Conservation (phyloP, 1,140 invertebrate species). For the Heliconius eleuchia region DNA sequence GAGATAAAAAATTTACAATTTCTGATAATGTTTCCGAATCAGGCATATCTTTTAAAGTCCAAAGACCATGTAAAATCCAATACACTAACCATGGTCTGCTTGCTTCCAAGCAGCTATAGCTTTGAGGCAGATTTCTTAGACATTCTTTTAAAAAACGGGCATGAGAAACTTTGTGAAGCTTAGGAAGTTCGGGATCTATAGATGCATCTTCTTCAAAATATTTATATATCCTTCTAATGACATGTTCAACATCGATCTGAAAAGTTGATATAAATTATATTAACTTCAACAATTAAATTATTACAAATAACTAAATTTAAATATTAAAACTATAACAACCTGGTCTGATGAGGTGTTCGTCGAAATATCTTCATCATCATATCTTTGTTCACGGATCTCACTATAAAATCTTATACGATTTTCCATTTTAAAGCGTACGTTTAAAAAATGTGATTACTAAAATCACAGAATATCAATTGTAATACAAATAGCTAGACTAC, state of each 20-base stretch:
- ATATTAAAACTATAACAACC: constrained; percentile 43
- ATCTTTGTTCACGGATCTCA: constrained; percentile 58
- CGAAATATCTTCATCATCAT: constrained; percentile 74
- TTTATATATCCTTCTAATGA: constrained; percentile 85
- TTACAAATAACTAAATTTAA: neutral
- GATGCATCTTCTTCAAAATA: constrained; percentile 81
- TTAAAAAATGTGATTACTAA: no score
- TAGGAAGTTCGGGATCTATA: constrained; percentile 83
- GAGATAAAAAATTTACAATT: constrained; percentile 84
- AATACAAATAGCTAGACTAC: constrained; percentile 2
- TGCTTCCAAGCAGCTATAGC: constrained; percentile 93
- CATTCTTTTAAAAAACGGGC: constrained; percentile 86
- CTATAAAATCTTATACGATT: constrained; percentile 60
- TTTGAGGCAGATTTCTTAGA: constrained; percentile 84
- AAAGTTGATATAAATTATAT: constrained; percentile 45
- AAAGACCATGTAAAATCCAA: constrained; percentile 96
- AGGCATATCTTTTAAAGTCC: constrained; percentile 89
- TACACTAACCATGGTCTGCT: constrained; percentile 97
- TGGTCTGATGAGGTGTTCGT: constrained; percentile 83
- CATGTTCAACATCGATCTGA: constrained; percentile 85
- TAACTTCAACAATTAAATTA: no score
- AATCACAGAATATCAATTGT: neutral
- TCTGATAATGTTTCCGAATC: constrained; percentile 84
- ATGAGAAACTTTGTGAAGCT: constrained; percentile 85
- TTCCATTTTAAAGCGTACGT: constrained; percentile 50